Evolutionary conservation across 2,797 vertebrate genomes (phyloP).

Genomic region (Eulemur mongoz): DNA sequence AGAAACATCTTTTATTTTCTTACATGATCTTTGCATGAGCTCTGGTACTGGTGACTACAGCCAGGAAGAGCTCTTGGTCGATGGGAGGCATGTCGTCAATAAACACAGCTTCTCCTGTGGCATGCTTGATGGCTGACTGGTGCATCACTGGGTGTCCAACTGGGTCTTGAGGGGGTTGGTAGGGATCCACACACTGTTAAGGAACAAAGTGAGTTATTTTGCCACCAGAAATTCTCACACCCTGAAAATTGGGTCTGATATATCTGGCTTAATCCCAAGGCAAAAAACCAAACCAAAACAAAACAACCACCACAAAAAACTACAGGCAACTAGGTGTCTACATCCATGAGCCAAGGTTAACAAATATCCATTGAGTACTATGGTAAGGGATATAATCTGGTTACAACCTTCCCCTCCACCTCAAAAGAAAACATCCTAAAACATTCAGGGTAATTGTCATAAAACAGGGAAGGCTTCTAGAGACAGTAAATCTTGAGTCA

Average conservation of each 20-base stretch:
- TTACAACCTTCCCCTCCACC: neutral
- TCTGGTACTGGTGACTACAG: slow-evolving; percentile 87
- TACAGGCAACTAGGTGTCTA: neutral
- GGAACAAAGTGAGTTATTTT: neutral
- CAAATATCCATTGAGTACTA: neutral
- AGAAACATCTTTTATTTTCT: slow-evolving; percentile 58
- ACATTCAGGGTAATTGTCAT: neutral
- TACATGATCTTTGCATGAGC: slow-evolving; percentile 88
- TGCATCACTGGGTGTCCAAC: slow-evolving; percentile 87
- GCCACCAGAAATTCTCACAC: neutral
- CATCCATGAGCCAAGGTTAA: slow-evolving; percentile 14
- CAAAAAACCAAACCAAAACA: neutral
- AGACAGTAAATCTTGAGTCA: neutral
- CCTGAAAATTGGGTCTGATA: neutral
- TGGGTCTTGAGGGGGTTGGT: slow-evolving; percentile 83
- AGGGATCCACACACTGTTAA: slow-evolving; percentile 63
- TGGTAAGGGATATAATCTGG: neutral
- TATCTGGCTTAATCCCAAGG: neutral
- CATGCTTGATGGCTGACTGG: slow-evolving; percentile 87
- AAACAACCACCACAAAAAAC: neutral
- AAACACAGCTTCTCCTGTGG: slow-evolving; percentile 88
- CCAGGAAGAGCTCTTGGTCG: slow-evolving; percentile 87
- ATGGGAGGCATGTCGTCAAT: slow-evolving; percentile 85
- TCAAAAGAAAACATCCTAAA: neutral
- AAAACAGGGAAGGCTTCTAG: neutral